These are phyloP conservation scores for Hyles lineata DNA, from an alignment of 2,888 invertebrate genomes.

Conservation along the genomic window DNA sequence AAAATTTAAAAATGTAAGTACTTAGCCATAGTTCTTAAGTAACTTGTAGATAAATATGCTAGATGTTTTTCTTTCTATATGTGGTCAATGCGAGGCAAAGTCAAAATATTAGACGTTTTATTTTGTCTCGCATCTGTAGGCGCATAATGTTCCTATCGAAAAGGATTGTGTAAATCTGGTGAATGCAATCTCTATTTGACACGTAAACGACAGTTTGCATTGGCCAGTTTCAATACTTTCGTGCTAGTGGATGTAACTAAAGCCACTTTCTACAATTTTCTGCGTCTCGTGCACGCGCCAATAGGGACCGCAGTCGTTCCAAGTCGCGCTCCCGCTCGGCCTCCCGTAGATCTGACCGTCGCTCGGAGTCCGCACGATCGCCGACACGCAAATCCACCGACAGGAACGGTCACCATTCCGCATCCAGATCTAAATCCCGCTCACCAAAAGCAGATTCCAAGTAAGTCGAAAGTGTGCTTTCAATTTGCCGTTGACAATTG, in stretches of 20 bases:
- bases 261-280: constrained; percentile 35
- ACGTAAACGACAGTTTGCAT: background rate
- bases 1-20: constrained; percentile 81
- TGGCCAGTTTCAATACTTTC: constrained; percentile 28
- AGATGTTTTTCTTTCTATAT: constrained; percentile 17
- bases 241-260: constrained; percentile 45
- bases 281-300: constrained; percentile 39
- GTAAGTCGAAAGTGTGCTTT: constrained; percentile 69
- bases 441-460: constrained; percentile 74
- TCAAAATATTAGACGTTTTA: background rate
- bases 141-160: background rate
- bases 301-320: constrained; percentile 75
- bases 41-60: constrained; percentile 38
- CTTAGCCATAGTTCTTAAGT: constrained; percentile 50
- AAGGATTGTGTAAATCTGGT: constrained; percentile 25
- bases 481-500: constrained; percentile 59
- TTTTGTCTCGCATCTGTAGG: constrained; percentile 30
- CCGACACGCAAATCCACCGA: constrained; percentile 51
- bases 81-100: constrained; percentile 18
- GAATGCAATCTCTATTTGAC: background rate
- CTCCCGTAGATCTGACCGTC: constrained; percentile 59
- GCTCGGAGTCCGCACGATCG: constrained; percentile 56
- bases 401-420: constrained; percentile 61
- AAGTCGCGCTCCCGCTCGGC: constrained; percentile 68
- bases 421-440: constrained; percentile 77